A percentile compares a stretch with the other conserved stretches of the same genome.
phyloP scores from a whole-genome alignment of 2,113 vertebrate genomes.

The Xenopus laevis region DNA sequence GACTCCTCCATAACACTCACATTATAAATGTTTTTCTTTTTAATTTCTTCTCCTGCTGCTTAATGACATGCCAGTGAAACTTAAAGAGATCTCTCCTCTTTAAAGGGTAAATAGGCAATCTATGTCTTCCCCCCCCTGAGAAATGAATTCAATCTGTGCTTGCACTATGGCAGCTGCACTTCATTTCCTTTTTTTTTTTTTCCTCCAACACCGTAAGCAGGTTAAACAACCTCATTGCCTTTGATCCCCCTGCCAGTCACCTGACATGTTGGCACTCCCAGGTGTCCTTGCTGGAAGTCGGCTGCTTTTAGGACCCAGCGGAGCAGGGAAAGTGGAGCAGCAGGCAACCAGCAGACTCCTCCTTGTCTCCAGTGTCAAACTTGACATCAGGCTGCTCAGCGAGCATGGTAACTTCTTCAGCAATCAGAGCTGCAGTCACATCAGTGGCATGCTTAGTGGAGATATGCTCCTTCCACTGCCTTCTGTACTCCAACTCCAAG shows the following conservation, averaged over 20 bases:
- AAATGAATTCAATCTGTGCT: neutral
- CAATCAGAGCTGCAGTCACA: conserved; percentile 69
- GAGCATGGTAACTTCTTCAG: conserved; percentile 75
- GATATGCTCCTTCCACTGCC: conserved; percentile 76
- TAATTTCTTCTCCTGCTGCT: too few relatives aligned
- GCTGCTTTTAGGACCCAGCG: conserved; percentile 62
- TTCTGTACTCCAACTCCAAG: conserved; percentile 72
- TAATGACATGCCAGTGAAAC: too few relatives aligned
- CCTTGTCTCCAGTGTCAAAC: conserved; percentile 80
- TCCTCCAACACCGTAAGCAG: conserved; percentile 9
- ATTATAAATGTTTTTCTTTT: too few relatives aligned
- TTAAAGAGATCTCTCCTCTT: neutral
- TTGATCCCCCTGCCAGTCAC: conserved; percentile 8
- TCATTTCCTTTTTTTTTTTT: too few relatives aligned
- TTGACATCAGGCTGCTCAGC: conserved; percentile 74
- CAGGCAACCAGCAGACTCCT: conserved; percentile 66
- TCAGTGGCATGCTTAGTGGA: conserved; percentile 85
- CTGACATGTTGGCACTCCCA: conserved; percentile 5
- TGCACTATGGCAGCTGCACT: neutral
- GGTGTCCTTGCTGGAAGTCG: conserved; percentile 1
- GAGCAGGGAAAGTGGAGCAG: conserved; percentile 38
- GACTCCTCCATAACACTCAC: too few relatives aligned
- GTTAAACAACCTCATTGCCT: conserved; percentile 16
- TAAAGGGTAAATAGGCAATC: neutral
- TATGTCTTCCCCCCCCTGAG: neutral